phyloP scores from a whole-genome alignment of 2,113 vertebrate genomes.

The Bufo bufo region DNA sequence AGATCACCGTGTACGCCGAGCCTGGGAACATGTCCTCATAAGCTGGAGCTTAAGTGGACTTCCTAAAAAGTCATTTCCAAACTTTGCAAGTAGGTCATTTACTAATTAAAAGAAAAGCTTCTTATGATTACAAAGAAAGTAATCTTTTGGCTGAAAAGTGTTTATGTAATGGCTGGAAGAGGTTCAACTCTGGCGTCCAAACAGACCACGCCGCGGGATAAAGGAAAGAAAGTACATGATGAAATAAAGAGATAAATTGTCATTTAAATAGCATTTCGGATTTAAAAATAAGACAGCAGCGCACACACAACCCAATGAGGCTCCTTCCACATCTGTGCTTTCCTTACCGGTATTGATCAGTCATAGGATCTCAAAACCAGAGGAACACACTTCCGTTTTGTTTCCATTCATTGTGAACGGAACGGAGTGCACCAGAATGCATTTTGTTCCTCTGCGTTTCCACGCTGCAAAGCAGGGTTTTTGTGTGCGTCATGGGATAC shows the following conservation, averaged over 20 bases:
- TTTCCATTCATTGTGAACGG: too few species aligned
- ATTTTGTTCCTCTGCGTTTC: too few species aligned
- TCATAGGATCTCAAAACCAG: too few species aligned
- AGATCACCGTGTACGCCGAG: background rate
- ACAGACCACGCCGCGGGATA: background rate
- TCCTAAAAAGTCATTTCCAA: constrained; percentile 25
- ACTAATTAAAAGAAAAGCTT: constrained; percentile 37
- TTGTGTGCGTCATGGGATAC: too few species aligned
- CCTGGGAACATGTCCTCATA: background rate
- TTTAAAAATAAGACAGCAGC: background rate
- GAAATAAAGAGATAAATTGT: background rate
- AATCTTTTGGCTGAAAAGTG: background rate
- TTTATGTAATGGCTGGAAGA: background rate
- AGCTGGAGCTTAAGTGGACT: background rate
- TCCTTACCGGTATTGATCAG: too few species aligned
- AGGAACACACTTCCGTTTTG: too few species aligned
- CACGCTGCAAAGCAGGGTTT: too few species aligned
- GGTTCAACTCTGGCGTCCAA: background rate
- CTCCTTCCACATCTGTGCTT: too few species aligned
- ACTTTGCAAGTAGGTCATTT: constrained; percentile 40
- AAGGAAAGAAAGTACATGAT: background rate
- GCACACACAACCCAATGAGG: too few species aligned
- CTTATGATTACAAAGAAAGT: constrained; percentile 30
- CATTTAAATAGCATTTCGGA: background rate
- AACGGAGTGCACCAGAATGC: too few species aligned